Conservation (phyloP, 2,888 invertebrate genomes). For the Gibbula magus region DNA sequence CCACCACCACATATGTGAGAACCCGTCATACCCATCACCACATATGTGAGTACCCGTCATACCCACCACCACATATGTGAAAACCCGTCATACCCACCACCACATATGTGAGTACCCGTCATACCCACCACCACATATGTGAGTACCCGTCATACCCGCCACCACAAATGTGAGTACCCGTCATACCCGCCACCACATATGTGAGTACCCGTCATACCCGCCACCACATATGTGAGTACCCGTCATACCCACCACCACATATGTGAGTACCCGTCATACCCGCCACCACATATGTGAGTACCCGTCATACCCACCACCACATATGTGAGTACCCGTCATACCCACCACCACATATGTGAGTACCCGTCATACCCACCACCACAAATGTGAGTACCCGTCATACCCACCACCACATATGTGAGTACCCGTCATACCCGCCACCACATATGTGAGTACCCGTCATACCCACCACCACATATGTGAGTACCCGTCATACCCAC, state of each 20-base stretch:
- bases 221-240: slow-evolving; percentile 96
- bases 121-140: slow-evolving; percentile 95
- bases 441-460: slow-evolving; percentile 96
- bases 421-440: slow-evolving; percentile 92
- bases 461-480: slow-evolving; percentile 93
- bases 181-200: slow-evolving; percentile 93
- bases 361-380: slow-evolving; percentile 91
- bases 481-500: slow-evolving; percentile 94
- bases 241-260: slow-evolving; percentile 93
- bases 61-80: slow-evolving; percentile 95
- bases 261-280: slow-evolving; percentile 94
- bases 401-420: slow-evolving; percentile 96
- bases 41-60: slow-evolving; percentile 94
- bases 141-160: slow-evolving; percentile 91
- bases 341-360: slow-evolving; percentile 96
- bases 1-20: slow-evolving; percentile 96
- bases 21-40: slow-evolving; percentile 92
- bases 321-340: slow-evolving; percentile 91
- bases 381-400: slow-evolving; percentile 94
- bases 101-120: slow-evolving; percentile 93
- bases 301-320: slow-evolving; percentile 93
- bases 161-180: slow-evolving; percentile 96
- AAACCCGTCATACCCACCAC: slow-evolving; percentile 92
- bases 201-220: slow-evolving; percentile 94
- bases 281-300: slow-evolving; percentile 95